Evolutionary conservation across 2,113 vertebrate species (phyloP).

Genomic region (Chlamydotis undulata): DNA sequence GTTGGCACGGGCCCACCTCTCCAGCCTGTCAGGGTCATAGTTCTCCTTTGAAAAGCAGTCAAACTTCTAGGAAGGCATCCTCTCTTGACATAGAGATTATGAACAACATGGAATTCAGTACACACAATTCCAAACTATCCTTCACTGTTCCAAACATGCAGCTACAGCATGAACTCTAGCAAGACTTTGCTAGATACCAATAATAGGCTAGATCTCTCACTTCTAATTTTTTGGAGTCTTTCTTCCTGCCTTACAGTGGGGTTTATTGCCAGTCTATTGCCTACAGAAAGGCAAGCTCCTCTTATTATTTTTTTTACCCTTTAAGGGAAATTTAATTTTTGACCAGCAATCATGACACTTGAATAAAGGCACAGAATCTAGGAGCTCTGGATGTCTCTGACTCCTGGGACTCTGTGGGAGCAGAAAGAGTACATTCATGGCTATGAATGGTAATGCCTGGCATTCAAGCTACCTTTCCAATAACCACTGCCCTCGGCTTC

Average conservation of each 20-base stretch:
- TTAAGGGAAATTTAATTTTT: neutral
- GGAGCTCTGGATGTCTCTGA: neutral
- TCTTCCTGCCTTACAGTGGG: neutral
- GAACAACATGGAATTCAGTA: neutral
- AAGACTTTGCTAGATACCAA: neutral
- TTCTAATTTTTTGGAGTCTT: neutral
- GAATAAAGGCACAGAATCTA: neutral
- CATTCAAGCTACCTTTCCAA: neutral
- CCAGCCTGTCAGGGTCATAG: no score
- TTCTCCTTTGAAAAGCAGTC: neutral
- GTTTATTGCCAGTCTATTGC: neutral
- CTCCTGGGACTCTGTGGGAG: neutral
- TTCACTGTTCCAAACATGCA: neutral
- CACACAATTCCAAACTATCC: neutral
- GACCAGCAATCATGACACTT: neutral
- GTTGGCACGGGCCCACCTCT: no score
- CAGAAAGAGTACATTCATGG: neutral
- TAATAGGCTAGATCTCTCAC: neutral
- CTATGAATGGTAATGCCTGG: neutral
- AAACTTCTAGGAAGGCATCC: neutral
- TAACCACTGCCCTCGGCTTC: neutral
- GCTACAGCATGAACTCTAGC: neutral
- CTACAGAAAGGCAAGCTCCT: neutral
- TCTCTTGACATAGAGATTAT: neutral
- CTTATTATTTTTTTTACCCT: neutral